Evolutionary conservation across 2,888 invertebrate genomes (phyloP), one percentile per base, ranked within the genome.

Genomic region (Brenthis hecate): DNA sequence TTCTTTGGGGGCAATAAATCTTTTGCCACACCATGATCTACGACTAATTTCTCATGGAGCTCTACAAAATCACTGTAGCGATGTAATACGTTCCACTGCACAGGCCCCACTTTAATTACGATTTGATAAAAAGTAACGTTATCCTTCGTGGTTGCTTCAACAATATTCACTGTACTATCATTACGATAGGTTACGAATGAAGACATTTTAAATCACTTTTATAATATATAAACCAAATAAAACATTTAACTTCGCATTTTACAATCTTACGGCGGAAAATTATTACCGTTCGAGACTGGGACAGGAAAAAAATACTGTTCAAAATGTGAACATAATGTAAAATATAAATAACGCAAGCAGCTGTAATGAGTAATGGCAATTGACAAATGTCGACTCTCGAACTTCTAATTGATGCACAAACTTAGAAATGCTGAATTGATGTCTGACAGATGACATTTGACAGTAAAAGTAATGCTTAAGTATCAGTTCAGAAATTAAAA

Each of bases 1-100:
- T 98, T 98, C 87, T 99, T 99, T 0, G 98, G 98, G 13, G 99
- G 99, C 16, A 99, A 89, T 70, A 98, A 93, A 78, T 97, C 97
- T 83, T 96, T 97, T 8, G 96, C 95, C 4, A 77, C 71, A 28
- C 77, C 77, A 70, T 75, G 72, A 63, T 77, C 76, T 19, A 43
- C 67, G 6, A 78, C 96, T n/a, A 98, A 92, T 81, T 95, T 95
- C 65, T 97, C 96, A 85, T 99, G 97, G 14, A 99, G 93, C 67
- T 97, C 96, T 74, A 95, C 95, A 88, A 99, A 99, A 79, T 98
- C 98, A 83, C 95, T 97, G 91, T 98, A 99, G 75, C 99, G 95
- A 86, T 96, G 96, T 78, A 94, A 94, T 11, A 98, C 96, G 74
- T 94, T 94, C 99, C 99, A 99, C 71, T 94, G 93, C 70, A 96